phyloP scores from a whole-genome alignment of 2,113 vertebrate genomes.

The Prochilodus magdalenae region DNA sequence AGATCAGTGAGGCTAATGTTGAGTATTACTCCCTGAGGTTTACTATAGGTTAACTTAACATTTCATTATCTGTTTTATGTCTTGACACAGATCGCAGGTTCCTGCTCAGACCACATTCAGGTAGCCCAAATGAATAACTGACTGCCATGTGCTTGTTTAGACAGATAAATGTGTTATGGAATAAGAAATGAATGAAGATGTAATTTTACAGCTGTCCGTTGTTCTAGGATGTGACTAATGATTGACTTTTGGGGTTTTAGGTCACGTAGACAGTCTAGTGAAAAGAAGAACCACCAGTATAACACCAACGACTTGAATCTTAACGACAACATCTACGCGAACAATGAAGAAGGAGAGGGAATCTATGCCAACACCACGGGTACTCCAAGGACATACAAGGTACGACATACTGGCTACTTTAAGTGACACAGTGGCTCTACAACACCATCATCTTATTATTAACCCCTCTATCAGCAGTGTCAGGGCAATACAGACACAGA shows the following conservation, averaged over 20 bases:
- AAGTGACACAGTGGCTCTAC: no score
- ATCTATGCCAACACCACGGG: conserved; percentile 3
- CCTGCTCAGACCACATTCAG: not conserved
- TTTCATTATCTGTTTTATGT: not conserved
- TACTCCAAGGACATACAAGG: not conserved
- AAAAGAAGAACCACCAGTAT: not conserved
- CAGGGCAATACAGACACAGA: no score
- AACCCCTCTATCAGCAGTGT: no score
- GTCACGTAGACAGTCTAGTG: not conserved
- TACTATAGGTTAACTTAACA: not conserved
- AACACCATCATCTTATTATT: no score
- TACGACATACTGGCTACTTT: not conserved
- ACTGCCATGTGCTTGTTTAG: no score
- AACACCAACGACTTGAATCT: not conserved
- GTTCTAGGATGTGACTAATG: not conserved
- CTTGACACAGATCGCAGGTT: not conserved
- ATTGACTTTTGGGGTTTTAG: not conserved
- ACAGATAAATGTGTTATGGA: no score
- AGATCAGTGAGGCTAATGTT: no score
- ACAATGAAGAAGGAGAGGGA: not conserved
- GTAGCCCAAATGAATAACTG: not conserved
- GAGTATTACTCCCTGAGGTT: no score
- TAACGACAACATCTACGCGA: not conserved
- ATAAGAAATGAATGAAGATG: no score
- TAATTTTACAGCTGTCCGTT: no score